Base-by-base conservation (phyloP, 1,140 invertebrate genomes). In the Pogonus chalceus region DNA sequence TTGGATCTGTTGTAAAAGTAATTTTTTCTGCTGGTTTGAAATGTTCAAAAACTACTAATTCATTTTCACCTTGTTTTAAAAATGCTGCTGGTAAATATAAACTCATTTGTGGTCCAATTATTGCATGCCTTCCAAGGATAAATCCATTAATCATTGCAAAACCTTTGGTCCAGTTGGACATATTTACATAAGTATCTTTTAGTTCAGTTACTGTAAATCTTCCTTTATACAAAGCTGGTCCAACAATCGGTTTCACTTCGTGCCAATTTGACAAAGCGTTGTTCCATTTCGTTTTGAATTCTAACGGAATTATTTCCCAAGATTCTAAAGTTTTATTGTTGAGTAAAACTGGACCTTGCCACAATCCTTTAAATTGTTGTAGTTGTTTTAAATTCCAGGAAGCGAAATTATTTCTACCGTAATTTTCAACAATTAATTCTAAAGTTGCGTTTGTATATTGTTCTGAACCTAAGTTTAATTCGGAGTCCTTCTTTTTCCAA, bases 141-240 rank as follows among this genome's bases (percentile, higher is more conserved):
- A 81, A 79, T 2, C 79, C 80, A 68, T 85, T 85, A 1, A 85
- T 59, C 53, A 83, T 75, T n/a, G 80, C 77, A 49, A 81, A 67
- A 10, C 83, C 83, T 67, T 75, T 76, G 18, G 60, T 63, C 76
- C 76, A 78, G 1, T 60, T 59, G 21, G 61, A 58, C 64, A 75
- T 69, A 58, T 76, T 70, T 1, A 76, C 58, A 35, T 58, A 68
- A 16, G 66, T 67, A 58, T 69, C 65, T 12, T 55, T 39, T 0
- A 54, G 49, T n/a, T 62, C 59, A 7, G 58, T 49, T 23, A 63
- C 23, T n/a, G 48, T 51, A 24, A 68, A 55, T 7, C 57, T 60
- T 0, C 56, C 62, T 61, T 57, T 49, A 43, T 62, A 65, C n/a
- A 74, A 51, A 14, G 58, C 39, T 14, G 74, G 72, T 2, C 64